These are phyloP conservation scores for Cephus nigrinus DNA, from an alignment of 2,888 invertebrate species.

Conservation along the genomic window DNA sequence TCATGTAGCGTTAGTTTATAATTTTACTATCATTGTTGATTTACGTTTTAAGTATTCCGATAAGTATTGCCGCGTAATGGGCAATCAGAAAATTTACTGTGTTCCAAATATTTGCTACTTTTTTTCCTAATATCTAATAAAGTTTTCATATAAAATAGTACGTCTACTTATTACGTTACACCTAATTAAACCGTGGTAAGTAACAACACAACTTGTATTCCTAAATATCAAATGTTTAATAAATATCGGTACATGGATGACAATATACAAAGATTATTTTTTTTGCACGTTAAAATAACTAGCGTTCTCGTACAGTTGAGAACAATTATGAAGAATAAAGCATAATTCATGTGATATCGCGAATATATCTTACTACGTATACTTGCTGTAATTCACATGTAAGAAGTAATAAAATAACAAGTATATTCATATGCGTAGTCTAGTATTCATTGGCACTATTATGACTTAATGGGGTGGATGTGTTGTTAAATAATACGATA, in stretches of 20 bases:
- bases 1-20: no score
- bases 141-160: not conserved
- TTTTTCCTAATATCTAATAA: not conserved
- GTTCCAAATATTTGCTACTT: not conserved
- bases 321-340: not conserved
- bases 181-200: not conserved
- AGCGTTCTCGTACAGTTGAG: not conserved
- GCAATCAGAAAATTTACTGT: not conserved
- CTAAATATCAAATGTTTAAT: slow-evolving; percentile 5
- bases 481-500: not conserved
- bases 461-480: not conserved
- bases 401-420: not conserved
- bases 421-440: not conserved
- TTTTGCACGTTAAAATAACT: not conserved
- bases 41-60: not conserved
- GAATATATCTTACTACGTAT: not conserved
- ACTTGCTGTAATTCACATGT: not conserved
- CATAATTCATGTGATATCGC: not conserved
- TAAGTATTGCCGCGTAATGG: not conserved
- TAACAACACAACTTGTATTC: not conserved
- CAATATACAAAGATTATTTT: slow-evolving; percentile 1
- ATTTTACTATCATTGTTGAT: not conserved
- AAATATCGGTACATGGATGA: slow-evolving; percentile 7
- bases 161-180: not conserved
- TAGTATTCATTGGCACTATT: slow-evolving; percentile 8